A percentile compares a stretch with the other conserved stretches of the same genome.
Evolutionary conservation across 1,140 invertebrate species (phyloP).

Genomic region (Calliphora vicina): DNA sequence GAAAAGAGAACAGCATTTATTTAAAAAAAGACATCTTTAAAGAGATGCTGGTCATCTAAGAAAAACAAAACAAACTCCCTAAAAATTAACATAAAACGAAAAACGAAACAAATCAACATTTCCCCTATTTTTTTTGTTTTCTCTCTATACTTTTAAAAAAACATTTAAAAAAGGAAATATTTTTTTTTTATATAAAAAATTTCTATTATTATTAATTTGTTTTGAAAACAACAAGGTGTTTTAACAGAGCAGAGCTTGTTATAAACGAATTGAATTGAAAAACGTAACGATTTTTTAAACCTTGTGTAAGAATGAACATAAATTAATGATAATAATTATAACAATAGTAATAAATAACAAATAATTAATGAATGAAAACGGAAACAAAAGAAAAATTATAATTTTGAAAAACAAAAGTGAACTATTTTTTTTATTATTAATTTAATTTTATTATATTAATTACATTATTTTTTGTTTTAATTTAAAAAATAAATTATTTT

Average conservation of each 20-base stretch:
- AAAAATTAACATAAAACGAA: not conserved
- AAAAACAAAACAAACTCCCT: not conserved
- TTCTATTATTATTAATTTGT: constrained; percentile 1
- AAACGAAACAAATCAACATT: constrained; percentile 31
- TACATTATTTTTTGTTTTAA: not conserved
- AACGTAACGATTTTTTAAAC: not conserved
- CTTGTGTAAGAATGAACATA: not conserved
- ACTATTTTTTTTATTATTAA: not conserved
- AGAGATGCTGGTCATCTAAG: constrained; percentile 27
- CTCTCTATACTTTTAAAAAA: not conserved
- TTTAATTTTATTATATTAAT: constrained; percentile 5
- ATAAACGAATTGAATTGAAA: not conserved
- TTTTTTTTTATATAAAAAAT: not conserved
- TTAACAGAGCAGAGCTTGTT: not conserved
- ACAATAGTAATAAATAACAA: constrained; percentile 2
- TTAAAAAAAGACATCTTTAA: constrained; percentile 16
- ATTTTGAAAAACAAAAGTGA: not conserved
- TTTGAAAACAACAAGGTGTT: not conserved
- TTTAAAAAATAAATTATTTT: not conserved
- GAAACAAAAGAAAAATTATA: not conserved
- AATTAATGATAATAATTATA: constrained; percentile 11
- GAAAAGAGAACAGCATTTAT: constrained; percentile 10
- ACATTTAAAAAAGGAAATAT: not conserved
- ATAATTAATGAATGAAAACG: not conserved
- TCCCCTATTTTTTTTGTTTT: not conserved